Evolutionary conservation across 1,140 invertebrate species (phyloP), one percentile per base, ranked within the genome.

Genomic region (Berghia stephanieae): DNA sequence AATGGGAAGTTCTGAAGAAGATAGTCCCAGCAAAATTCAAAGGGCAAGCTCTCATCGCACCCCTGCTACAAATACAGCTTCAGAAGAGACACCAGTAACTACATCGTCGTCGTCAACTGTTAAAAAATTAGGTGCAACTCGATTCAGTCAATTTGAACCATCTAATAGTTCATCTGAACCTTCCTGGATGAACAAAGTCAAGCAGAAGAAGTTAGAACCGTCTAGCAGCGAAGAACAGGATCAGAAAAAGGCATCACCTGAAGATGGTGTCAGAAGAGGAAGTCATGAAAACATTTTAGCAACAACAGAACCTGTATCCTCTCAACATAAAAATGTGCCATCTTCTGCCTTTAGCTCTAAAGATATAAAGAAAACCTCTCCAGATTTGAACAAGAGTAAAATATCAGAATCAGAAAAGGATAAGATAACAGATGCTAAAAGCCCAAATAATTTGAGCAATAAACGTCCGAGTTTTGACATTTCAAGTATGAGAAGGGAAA

Each of bases 1-100:
- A 70, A 83, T 80, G 55, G 80, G 80, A 49, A 78, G 77, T n/a
- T 27, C 67, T 55, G 42, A 42, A 46, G 63, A 82, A 46, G 55
- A 77, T 44, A 66, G 40, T 40, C n/a, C 74, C 21, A 38, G 57
- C 27, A 73, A 40, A 44, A 73, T 79, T 8, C 79, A 83, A 76
- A 71, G 77, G 63, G 63, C 79, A 55, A 79, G 70, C 49, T 80
- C 75, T 42, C 77, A 77, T 57, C 40, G 67, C 44, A 69, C 63
- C 13, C 68, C 66, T 34, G n/a, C 71, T 24, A 42, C 44, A 57
- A 70, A 70, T 27, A 71, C 52, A 60, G 38, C 49, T 69, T 21
- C 63, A 6, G 46, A 34, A n/a, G 42, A 67, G 21, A 46, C 71
- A 46, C 3, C 60, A 63, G 52, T 57, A 6, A 36, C 40, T 0